Evolutionary conservation across 1,140 invertebrate species (phyloP).

Genomic region (Micrasema longulum): DNA sequence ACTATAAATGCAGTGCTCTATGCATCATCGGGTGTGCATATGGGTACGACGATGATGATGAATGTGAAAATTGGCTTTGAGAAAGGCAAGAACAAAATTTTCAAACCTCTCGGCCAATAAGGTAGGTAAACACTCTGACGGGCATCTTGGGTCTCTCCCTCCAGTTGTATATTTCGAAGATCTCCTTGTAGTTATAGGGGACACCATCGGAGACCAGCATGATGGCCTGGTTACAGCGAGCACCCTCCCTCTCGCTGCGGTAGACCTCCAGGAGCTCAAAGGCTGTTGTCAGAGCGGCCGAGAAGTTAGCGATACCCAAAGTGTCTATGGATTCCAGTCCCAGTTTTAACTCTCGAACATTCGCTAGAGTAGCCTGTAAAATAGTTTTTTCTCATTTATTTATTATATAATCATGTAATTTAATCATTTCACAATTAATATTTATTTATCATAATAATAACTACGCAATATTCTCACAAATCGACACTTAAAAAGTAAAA

Average conservation of each 20-base stretch:
- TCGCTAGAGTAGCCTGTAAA: slow-evolving; percentile 86
- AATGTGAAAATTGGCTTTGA: too few relatives aligned
- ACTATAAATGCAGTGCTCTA: too few relatives aligned
- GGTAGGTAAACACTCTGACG: slow-evolving; percentile 96
- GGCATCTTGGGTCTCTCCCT: slow-evolving; percentile 76
- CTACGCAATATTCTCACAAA: too few relatives aligned
- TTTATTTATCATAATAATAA: too few relatives aligned
- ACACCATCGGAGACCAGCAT: slow-evolving; percentile 99
- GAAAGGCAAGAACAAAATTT: too few relatives aligned
- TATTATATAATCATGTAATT: too few relatives aligned
- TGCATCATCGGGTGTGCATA: too few relatives aligned
- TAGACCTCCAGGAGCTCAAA: slow-evolving; percentile 85
- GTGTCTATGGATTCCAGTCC: slow-evolving; percentile 83
- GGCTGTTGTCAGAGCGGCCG: slow-evolving; percentile 87
- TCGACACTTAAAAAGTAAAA: too few relatives aligned
- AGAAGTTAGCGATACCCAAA: slow-evolving; percentile 94
- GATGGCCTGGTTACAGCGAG: slow-evolving; percentile 84
- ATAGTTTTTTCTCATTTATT: too few relatives aligned
- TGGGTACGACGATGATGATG: too few relatives aligned
- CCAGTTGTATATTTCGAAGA: slow-evolving; percentile 92
- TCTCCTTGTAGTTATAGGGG: slow-evolving; percentile 91
- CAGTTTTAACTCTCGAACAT: slow-evolving; percentile 86
- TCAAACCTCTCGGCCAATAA: slow-evolving; percentile 90
- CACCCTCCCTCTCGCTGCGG: slow-evolving; percentile 71
- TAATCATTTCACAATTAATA: too few relatives aligned